Evolutionary conservation across 2,113 vertebrate species (phyloP), one percentile per base, ranked within the genome.

Genomic region (Hipposideros armiger): DNA sequence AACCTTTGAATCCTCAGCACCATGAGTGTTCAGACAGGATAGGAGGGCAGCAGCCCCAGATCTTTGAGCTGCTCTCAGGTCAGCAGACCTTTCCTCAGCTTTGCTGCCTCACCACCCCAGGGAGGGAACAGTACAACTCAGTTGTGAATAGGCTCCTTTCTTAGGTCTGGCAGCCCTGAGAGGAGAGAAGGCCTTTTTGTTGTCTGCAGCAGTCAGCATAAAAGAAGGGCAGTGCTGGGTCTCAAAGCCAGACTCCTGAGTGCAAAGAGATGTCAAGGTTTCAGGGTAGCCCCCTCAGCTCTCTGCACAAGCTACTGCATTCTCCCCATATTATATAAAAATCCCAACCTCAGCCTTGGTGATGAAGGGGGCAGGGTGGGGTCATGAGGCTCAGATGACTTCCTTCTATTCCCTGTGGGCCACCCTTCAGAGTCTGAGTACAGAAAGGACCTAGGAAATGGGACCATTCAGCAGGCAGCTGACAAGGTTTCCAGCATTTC

Each of bases 71-170:
- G 4, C 58, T 92, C 72, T 76, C 70, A 87, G 28, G 52, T 84
- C 64, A 74, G 36, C 40, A 36, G 62, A 89, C 74, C n/a, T 70
- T 94, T 92, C 32, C 81, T 95, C 72, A 45, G 58, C 32, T 70
- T 36, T 84, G 67, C 73, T 84, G 47, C 64, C 20, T 78, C 54
- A 78, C 72, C 72, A 66, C 60, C 26, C 28, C 36, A 42, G 30
- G 56, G 85, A 78, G 83, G 64, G 32, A 54, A 77, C 32, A 64
- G 67, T 16, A 73, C 28, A 69, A 69, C 22, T 60, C n/a, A n/a
- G 77, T 87, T 95, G 91, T 96, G 94, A 97, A 97, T 95, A 91
- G 82, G 84, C 60, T 11, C 87, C 91, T 96, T 94, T 96, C 93
- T 97, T 85, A 92, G 62, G 10, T 56, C 84, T 58, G 89, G 91